Evolutionary conservation across 1,140 invertebrate genomes (phyloP), one percentile per base, ranked within the genome.

Genomic region (Procambarus clarkii): DNA sequence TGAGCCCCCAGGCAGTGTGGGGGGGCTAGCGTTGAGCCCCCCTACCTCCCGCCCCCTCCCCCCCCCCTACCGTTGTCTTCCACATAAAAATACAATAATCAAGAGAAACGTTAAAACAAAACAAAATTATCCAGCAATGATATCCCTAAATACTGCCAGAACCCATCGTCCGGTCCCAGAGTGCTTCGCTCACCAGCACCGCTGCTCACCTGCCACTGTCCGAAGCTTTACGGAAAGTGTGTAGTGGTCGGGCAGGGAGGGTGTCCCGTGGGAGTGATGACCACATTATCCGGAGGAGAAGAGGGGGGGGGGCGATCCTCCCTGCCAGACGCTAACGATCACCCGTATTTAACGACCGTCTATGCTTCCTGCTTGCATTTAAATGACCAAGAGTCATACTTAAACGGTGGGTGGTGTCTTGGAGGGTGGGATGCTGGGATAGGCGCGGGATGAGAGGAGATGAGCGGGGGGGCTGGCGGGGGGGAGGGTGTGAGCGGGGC

Each of bases 231-330:
- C 60, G 88, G 81, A 44, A 78, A 46, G 74, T 15, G 50, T 69
- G 71, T 34, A 64, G 15, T 18, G 3, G 58, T 0, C 4, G 45
- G 60, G 58, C 48, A n/a, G 58, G 81, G 82, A 54, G 11, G 82
- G n/a, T 44, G 54, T 60, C 82, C 71, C 82, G 71, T 21, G 88
- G 88, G 88, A 91, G 88, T 91, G 88, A 91, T 91, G 88, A 91
- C 88, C 88, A 91, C 88, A 91, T 91, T 91, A 91, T 91, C 88
- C 88, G 76, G 60, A 84, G 64, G n/a, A n/a, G n/a, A n/a, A n/a
- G n/a, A n/a, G n/a, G n/a, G n/a, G n/a, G n/a, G 80, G 82, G 45
- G 81, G 58, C 58, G 34, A 60, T 18, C 24, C 81, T 69, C 81
- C 81, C 81, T 79, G 21, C 77, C 77, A 46, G 21, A 79, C 50